These are phyloP conservation scores for Palythoa caribaeorum DNA, from an alignment of 92 coral and sea anemone species.

Conservation along the genomic window DNA sequence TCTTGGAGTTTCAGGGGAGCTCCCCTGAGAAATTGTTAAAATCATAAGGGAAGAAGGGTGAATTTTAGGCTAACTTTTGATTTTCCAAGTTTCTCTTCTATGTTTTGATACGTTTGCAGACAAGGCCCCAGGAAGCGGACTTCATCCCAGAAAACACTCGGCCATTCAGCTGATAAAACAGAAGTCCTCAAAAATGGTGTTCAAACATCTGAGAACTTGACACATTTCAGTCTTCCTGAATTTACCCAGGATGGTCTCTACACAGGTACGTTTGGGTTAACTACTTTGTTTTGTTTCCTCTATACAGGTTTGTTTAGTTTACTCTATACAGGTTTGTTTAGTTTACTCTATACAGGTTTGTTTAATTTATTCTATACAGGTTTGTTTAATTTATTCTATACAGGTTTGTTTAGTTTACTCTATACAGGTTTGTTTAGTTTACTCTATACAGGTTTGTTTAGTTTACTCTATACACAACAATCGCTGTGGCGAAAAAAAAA, in stretches of 20 bases:
- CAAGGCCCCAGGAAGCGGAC: slow-evolving; percentile 16
- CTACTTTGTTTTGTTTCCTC: too few species aligned
- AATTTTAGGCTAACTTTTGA: background rate
- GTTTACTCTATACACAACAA: too few species aligned
- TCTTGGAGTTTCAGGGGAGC: background rate
- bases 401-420: too few species aligned
- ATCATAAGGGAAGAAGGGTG: background rate
- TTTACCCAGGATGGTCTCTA: slow-evolving; percentile 81
- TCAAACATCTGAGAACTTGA: slow-evolving; percentile 16
- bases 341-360: background rate
- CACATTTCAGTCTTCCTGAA: slow-evolving; percentile 67
- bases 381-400: background rate
- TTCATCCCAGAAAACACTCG: background rate
- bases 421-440: background rate
- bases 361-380: slow-evolving; percentile 28
- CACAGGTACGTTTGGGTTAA: slow-evolving; percentile 63
- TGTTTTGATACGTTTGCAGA: background rate
- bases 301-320: background rate
- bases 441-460: background rate
- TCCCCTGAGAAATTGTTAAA: background rate
- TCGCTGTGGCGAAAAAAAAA: too few species aligned
- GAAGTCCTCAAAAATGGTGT: slow-evolving; percentile 7
- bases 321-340: background rate
- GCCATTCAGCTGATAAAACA: background rate
- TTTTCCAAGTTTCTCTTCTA: background rate